These are phyloP conservation scores for Ctenopoma multispine DNA, from an alignment of 2,797 vertebrate genomes.

Conservation along the genomic window DNA sequence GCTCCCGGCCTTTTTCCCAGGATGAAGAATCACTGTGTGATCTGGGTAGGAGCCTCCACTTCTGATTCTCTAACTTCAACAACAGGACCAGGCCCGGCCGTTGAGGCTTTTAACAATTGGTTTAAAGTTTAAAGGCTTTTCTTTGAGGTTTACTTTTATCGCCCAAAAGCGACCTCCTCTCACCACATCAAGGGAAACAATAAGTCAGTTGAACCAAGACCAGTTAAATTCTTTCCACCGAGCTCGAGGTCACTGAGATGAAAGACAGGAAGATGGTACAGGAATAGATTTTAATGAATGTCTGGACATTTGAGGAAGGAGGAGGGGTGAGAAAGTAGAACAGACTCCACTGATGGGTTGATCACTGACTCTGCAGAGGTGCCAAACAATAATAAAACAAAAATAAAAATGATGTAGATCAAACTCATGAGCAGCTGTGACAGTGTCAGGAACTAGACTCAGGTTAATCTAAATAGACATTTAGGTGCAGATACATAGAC, in stretches of 20 bases:
- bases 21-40: background rate
- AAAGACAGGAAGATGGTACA: background rate
- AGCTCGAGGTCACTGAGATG: background rate
- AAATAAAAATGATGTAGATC: too few relatives aligned
- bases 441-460: too few relatives aligned
- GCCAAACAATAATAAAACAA: too few relatives aligned
- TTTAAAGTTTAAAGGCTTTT: background rate
- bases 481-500: too few relatives aligned
- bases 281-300: conserved; percentile 5
- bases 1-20: conserved; percentile 4
- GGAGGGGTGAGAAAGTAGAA: background rate
- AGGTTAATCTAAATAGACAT: too few relatives aligned
- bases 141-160: conserved; percentile 10
- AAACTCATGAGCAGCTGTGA: too few relatives aligned
- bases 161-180: background rate
- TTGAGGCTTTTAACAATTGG: background rate
- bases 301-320: background rate
- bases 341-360: too few relatives aligned
- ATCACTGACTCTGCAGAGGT: too few relatives aligned
- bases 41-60: background rate
- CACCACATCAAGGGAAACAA: background rate
- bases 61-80: background rate
- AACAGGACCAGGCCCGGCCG: background rate
- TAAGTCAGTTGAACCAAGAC: background rate
- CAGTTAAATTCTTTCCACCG: background rate